Evolutionary conservation across 2,113 vertebrate species (phyloP), one percentile per base, ranked within the genome.

Genomic region (Shinisaurus crocodilurus): DNA sequence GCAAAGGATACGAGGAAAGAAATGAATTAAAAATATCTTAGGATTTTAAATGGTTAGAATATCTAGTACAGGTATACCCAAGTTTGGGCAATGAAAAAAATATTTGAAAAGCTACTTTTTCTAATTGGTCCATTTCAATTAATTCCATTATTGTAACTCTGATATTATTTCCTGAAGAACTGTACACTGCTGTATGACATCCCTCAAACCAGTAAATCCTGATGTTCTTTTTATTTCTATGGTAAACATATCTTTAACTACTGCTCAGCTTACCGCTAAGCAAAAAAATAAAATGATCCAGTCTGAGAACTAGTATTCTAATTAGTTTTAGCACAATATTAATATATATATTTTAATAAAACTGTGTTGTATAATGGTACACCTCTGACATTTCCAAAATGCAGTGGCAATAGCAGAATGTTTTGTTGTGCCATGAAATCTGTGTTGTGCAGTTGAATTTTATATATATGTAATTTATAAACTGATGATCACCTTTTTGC

Each of bases 341-440:
- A 95, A 95, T 90, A 94, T 96, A 96, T 95, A 93, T 60, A 87
- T 86, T 54, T 91, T 20, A 20, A 90, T 48, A 90, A 94, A 92
- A 87, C 89, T 20, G 79, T 54, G 1, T 3, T 0, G 90, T 84
- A 10, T 29, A 89, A 37, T 74, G 23, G 84, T 88, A 43, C 25
- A 65, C 13, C 65, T 40, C 48, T 89, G 82, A 89, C 43, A 90
- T 93, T 63, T 82, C 82, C 18, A 87, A 80, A 65, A 37, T 87
- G 74, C 72, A 80, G 16, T 65, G 48, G 50, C 79, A 13, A 25
- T 81, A 29, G 50, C 67, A 32, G 40, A 80, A 82, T 91, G 5
- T 88, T 43, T 85, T 93, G 89, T 92, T 94, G 43, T 18, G 27
- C 40, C 27, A 85, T 67, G 27, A 69, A 82, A 89, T 74, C 45